These are phyloP conservation scores for Cryptotermes secundus DNA, from an alignment of 1,140 invertebrate genomes.

Conservation along the genomic window DNA sequence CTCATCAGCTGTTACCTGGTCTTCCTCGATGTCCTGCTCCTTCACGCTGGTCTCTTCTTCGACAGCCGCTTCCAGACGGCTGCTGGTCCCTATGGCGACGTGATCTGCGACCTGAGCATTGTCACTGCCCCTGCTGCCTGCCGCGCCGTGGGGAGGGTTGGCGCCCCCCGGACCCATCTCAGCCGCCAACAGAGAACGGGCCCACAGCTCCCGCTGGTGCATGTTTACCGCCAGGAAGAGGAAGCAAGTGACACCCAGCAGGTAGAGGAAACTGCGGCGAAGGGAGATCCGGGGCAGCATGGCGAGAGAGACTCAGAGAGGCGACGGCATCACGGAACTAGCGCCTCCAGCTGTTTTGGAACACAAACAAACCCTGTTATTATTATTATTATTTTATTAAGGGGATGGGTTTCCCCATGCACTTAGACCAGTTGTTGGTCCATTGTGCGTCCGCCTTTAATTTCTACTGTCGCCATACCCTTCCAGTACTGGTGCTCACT, in stretches of 20 bases:
- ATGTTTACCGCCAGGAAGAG: slow-evolving; percentile 51
- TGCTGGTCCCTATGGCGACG: background rate
- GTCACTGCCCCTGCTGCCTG: background rate
- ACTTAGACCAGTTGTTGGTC: no score
- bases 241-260: slow-evolving; percentile 49
- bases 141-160: slow-evolving; percentile 20
- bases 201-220: slow-evolving; percentile 45
- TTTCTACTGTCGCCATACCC: no score
- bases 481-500: no score
- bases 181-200: slow-evolving; percentile 32
- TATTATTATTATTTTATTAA: no score
- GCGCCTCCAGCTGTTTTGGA: background rate
- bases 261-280: slow-evolving; percentile 53
- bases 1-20: background rate
- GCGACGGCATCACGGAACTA: background rate
- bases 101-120: background rate
- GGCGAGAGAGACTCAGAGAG: background rate
- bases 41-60: background rate
- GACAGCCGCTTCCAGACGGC: background rate
- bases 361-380: background rate
- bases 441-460: no score
- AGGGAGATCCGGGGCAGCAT: slow-evolving; percentile 50
- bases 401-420: no score
- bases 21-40: background rate
- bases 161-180: slow-evolving; percentile 27